Base-by-base conservation (phyloP, 2,113 vertebrate species). In the Coreoperca whiteheadi region DNA sequence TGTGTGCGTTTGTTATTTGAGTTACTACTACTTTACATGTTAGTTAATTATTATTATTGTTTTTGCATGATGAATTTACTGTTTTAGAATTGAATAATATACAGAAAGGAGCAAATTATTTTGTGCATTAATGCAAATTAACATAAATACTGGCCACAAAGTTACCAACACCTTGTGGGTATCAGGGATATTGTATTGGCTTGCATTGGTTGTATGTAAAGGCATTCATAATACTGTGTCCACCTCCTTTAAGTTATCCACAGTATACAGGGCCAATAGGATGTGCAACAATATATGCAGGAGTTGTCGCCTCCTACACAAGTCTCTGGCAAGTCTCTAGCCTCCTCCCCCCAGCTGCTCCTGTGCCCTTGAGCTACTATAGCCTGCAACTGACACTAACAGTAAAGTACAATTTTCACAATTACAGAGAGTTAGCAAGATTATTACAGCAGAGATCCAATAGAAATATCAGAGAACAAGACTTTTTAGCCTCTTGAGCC, bases 351-450 rank as follows among this genome's bases (percentile, higher is more conserved):
- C 34, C 32, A 65, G 75, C 50, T 63, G 61, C 66, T 64, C 37
- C 32, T 64, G 21, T 81, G 81, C 84, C 87, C 87, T 81, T 70
- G 54, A 83, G 82, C 74, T 65, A 79, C 61, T 61, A 51, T 65
- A 87, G 77, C 76, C 73, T 75, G 59, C 34, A 83, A 76, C 74
- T 65, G 74, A 79, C 70, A 82, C 28, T 48, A 64, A 75, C 74
- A 84, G 68, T 81, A 81, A 86, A 85, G 54, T 82, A 34, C 68
- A 39, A 83, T 86, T 77, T 87, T 72, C 43, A 60, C 70, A 82
- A 77, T 74, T 82, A 70, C 82, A 87, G 59, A 83, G 77, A 37
- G 67, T 57, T 77, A 65, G 73, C n/a, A 11, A 69, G 25, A 48
- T 76, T 74, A 81, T 83, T 74, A 71, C 64, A 74, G 57, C 43